Evolutionary conservation across 2,797 vertebrate species (phyloP).

Genomic region (Acropternis orthonyx): DNA sequence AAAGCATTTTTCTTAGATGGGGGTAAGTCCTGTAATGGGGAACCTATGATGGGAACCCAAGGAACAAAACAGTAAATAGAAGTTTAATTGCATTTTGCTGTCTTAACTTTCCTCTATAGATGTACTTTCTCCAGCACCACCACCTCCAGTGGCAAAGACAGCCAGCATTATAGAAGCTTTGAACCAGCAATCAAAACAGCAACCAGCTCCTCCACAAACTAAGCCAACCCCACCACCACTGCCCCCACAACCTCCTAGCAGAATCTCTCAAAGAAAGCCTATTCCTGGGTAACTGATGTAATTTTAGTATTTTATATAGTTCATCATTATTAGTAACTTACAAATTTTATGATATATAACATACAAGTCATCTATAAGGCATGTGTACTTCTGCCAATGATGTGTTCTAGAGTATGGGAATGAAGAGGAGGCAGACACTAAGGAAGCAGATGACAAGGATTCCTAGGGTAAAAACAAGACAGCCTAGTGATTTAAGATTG

Average conservation of each 20-base stretch:
- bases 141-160: slow-evolving; percentile 83
- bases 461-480: neutral
- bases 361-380: neutral
- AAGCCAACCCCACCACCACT: slow-evolving; percentile 76
- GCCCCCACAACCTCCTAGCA: slow-evolving; percentile 81
- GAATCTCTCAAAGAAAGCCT: slow-evolving; percentile 83
- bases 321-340: neutral
- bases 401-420: neutral
- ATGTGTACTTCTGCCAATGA: neutral
- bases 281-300: slow-evolving; percentile 78
- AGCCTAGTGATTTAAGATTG: neutral
- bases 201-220: slow-evolving; percentile 62
- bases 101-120: slow-evolving; percentile 57
- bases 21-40: neutral
- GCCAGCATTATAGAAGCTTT: slow-evolving; percentile 83
- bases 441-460: neutral
- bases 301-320: neutral
- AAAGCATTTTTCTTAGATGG: neutral
- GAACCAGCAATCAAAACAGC: slow-evolving; percentile 83
- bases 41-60: neutral
- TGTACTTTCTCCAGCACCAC: slow-evolving; percentile 79
- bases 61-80: neutral
- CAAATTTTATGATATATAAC: neutral
- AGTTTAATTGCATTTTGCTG: neutral
- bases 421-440: neutral